phyloP scores from a whole-genome alignment of 2,888 invertebrate species.

The Lissonota sp. region DNA sequence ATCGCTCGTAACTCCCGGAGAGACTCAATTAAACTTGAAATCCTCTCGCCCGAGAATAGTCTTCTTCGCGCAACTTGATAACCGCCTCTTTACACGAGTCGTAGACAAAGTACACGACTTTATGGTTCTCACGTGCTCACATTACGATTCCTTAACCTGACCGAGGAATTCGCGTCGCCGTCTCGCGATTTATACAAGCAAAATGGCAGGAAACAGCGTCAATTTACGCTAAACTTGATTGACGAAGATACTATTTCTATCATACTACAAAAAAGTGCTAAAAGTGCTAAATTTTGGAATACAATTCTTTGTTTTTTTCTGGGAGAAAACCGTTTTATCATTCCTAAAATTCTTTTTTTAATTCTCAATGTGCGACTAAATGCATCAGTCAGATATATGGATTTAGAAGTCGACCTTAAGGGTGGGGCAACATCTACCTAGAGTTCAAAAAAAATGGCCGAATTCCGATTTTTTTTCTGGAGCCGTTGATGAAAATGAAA shows the following conservation, averaged over 20 bases:
- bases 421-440: too few species aligned
- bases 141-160: conserved; percentile 12
- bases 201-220: too few species aligned
- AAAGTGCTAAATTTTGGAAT: not conserved
- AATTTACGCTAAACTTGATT: too few species aligned
- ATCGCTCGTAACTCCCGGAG: conserved; percentile 60
- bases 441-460: too few species aligned
- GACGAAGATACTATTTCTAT: too few species aligned
- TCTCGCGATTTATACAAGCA: not conserved
- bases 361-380: too few species aligned
- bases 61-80: conserved; percentile 12
- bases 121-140: conserved; percentile 52
- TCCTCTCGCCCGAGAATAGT: not conserved
- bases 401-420: too few species aligned
- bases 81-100: conserved; percentile 48
- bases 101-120: conserved; percentile 52
- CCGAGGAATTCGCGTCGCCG: conserved; percentile 14
- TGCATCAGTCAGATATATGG: too few species aligned
- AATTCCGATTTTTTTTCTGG: conserved; percentile 6
- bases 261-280: too few species aligned
- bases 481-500: too few species aligned
- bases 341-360: not conserved
- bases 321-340: not conserved
- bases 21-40: conserved; percentile 63
- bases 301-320: conserved; percentile 25